Percentiles rank a stretch among this genome's conserved stretches.
phyloP scores from a whole-genome alignment of 2,797 vertebrate species.

The Cichlasoma orientale region DNA sequence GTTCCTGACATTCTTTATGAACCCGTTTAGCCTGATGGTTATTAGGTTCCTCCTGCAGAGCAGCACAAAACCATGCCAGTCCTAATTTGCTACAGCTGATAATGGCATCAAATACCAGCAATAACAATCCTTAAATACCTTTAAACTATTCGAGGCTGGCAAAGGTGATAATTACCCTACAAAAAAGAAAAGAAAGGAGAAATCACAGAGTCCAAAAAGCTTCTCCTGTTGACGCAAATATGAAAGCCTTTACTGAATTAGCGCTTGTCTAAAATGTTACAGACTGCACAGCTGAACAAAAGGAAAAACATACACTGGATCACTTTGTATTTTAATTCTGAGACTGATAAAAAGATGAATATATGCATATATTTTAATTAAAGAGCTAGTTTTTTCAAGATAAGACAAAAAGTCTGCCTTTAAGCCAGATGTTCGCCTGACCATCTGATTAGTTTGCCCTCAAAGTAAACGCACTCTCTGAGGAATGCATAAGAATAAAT shows the following conservation, averaged over 20 bases:
- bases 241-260: neutral
- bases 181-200: neutral
- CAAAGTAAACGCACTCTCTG: neutral
- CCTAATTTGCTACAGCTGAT: neutral
- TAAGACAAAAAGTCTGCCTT: neutral
- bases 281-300: neutral
- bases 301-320: neutral
- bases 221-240: neutral
- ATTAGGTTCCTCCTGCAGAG: neutral
- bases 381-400: neutral
- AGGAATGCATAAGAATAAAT: neutral
- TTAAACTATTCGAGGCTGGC: no score
- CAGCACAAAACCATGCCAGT: neutral
- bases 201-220: neutral
- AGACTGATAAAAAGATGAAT: neutral
- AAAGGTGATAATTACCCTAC: neutral
- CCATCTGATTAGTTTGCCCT: neutral
- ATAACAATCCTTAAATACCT: no score
- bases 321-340: neutral
- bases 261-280: neutral
- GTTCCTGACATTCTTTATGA: neutral
- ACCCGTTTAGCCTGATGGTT: neutral
- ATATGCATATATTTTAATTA: neutral
- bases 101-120: neutral
- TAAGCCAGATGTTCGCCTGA: slow-evolving; percentile 2